A percentile compares a stretch with the other conserved stretches of the same genome.
These are phyloP conservation scores for Callospermophilus lateralis DNA, from an alignment of 2,113 vertebrate species.

Conservation along the genomic window DNA sequence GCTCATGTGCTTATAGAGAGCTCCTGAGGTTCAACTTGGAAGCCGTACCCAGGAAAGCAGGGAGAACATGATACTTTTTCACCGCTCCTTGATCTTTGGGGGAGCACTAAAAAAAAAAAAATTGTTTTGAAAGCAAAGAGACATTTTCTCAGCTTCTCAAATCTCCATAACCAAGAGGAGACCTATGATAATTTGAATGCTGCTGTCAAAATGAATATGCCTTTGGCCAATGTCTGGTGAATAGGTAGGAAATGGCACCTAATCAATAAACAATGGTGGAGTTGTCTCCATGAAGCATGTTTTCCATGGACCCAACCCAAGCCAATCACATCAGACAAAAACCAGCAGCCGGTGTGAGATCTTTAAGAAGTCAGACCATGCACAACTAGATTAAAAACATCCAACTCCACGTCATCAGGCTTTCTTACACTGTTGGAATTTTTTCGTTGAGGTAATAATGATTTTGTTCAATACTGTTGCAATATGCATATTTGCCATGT, in stretches of 20 bases:
- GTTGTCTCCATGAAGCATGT: neutral
- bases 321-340: neutral
- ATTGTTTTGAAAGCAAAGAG: neutral
- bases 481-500: neutral
- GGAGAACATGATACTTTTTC: neutral
- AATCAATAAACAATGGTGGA: constrained; percentile 48
- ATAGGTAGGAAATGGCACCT: neutral
- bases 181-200: constrained; percentile 11
- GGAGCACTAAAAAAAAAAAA: neutral
- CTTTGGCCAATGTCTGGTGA: neutral
- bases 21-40: neutral
- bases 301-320: constrained; percentile 49
- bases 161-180: neutral
- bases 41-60: neutral
- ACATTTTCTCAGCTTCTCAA: constrained; percentile 7
- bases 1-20: neutral
- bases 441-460: constrained; percentile 50
- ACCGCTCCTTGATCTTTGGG: neutral
- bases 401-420: neutral
- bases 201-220: neutral
- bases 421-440: constrained; percentile 9
- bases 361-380: constrained; percentile 44
- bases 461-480: constrained; percentile 6
- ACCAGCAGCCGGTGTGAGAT: neutral
- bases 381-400: constrained; percentile 55